Base-by-base conservation (phyloP, 2,888 invertebrate species). In the Brenthis hecate region DNA sequence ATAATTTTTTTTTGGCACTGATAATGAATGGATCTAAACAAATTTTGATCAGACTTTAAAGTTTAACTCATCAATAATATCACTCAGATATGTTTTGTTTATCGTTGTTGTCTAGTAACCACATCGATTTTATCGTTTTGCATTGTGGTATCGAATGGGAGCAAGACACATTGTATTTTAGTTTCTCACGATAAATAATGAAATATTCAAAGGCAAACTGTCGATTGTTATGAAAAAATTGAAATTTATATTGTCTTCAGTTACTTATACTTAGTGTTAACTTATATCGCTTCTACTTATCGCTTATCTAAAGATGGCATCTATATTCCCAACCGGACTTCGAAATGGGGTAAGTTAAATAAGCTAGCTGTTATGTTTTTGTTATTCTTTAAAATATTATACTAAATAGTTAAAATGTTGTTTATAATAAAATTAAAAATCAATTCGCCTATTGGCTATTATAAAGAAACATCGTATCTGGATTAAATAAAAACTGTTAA, bases 61-160 rank as follows among this genome's bases (percentile, higher is more conserved):
- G 23, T 23, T 36, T 36, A 43, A 8, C 36, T 43, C 11, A 8
- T 43, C 36, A 43, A 11, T 43, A 43, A 43, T 43, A 11, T 43
- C 11, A 43, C 36, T 43, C 8, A 43, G 1, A 43, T 43, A 56
- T 72, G 72, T 73, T 72, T 71, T 76, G 76, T 73, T 63, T 73
- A 62, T 62, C 14, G 19, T 76, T 83, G 91, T 92, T 87, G 92
- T 91, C 89, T 84, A 76, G 92, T 85, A 83, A 91, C 92, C 79
- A 73, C 75, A 91, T 91, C 82, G 91, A 91, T 91, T 89, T 85
- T 72, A 43, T 19, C 61, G 68, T 78, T 71, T 77, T 65, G 67
- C 57, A 62, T 61, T 53, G 65, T 66, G 65, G 70, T 70, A 70
- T 68, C 70, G 69, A 63, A 68, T 58, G 48, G 55, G 53, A 23